phyloP scores from a whole-genome alignment of 2,113 vertebrate species.

The Anseranas semipalmata region DNA sequence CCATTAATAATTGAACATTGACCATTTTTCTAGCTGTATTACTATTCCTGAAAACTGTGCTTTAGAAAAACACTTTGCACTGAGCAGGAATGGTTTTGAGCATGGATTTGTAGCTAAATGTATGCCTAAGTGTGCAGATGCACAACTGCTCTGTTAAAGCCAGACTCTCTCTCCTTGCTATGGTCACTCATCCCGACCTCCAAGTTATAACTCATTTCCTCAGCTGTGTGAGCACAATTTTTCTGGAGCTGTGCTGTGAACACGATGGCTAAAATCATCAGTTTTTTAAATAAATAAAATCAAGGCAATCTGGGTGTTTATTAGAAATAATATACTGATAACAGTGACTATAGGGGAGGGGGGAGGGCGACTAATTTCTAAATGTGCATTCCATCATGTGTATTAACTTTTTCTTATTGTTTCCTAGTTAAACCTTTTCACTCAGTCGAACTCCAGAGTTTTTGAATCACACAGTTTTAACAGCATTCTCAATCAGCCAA shows the following conservation, averaged over 20 bases:
- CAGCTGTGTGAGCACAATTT: background rate
- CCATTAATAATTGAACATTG: background rate
- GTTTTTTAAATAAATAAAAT: background rate
- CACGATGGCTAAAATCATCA: background rate
- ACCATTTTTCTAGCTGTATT: background rate
- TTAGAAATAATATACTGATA: background rate
- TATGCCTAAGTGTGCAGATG: background rate
- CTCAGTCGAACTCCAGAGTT: slow-evolving; percentile 86
- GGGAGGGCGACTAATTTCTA: background rate
- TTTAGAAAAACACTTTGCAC: background rate
- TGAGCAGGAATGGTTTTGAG: background rate
- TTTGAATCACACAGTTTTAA: slow-evolving; percentile 90
- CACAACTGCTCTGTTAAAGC: background rate
- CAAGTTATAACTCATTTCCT: background rate
- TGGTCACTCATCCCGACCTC: background rate
- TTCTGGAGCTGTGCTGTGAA: background rate
- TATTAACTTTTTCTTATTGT: slow-evolving; percentile 72
- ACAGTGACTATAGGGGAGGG: background rate
- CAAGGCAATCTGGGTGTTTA: background rate
- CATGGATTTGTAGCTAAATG: background rate
- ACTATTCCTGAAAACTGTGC: background rate
- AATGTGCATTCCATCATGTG: slow-evolving; percentile 3
- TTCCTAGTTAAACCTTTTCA: slow-evolving; percentile 88
- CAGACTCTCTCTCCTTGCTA: background rate
- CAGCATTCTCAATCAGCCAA: slow-evolving; percentile 89